These are phyloP conservation scores for Agrypnia vestita DNA, from an alignment of 1,140 invertebrate species.

Conservation along the genomic window DNA sequence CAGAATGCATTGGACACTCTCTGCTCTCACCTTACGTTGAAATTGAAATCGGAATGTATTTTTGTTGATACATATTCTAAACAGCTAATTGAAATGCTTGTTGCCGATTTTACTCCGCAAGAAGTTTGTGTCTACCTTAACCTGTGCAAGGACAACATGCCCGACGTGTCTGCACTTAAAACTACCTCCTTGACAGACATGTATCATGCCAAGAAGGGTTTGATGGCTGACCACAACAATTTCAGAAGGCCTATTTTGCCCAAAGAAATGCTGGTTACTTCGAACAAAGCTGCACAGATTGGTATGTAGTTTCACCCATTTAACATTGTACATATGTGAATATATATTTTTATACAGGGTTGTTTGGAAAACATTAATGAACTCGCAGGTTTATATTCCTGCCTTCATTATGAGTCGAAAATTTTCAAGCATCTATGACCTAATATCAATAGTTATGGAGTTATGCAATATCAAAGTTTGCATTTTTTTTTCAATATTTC, in stretches of 20 bases:
- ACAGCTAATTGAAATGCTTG: slow-evolving; percentile 83
- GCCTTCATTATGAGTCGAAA: no score
- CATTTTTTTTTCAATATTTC: no score
- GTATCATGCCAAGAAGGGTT: slow-evolving; percentile 63
- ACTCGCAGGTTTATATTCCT: no score
- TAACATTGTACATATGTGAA: no score
- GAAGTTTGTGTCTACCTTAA: slow-evolving; percentile 86
- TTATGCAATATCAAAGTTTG: no score
- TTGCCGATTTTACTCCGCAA: slow-evolving; percentile 83
- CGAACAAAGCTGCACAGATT: slow-evolving; percentile 72
- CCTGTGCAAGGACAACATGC: slow-evolving; percentile 75
- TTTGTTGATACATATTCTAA: slow-evolving; percentile 86
- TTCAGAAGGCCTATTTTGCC: slow-evolving; percentile 63
- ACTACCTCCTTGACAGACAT: slow-evolving; percentile 60
- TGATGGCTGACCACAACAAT: slow-evolving; percentile 67
- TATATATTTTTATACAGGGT: no score
- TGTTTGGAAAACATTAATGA: no score
- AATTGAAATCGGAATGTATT: slow-evolving; percentile 79
- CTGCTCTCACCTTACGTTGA: slow-evolving; percentile 79
- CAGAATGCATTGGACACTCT: slow-evolving; percentile 80
- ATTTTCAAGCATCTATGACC: no score
- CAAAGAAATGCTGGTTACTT: slow-evolving; percentile 64
- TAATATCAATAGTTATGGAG: no score
- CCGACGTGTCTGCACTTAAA: slow-evolving; percentile 56
- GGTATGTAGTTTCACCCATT: slow-evolving; percentile 66